Evolutionary conservation across 2,797 vertebrate species (phyloP), one percentile per base, ranked within the genome.

Genomic region (Sebastes diploproa): DNA sequence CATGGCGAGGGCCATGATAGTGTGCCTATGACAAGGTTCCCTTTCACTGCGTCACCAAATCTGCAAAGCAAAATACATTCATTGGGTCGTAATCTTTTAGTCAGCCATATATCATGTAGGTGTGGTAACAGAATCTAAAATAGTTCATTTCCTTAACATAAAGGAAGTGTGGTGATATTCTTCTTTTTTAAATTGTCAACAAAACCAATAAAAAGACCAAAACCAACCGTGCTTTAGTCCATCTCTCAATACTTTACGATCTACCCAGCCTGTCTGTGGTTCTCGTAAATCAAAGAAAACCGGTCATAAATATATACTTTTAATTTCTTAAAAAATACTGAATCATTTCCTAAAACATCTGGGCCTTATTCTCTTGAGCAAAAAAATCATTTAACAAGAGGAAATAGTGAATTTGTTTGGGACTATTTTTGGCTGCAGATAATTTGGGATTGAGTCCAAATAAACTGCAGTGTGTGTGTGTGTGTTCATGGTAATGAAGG

Each of bases 1-100:
- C 98, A 99, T 0, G 98, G 98, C 0, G 98, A 99, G 0, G 98
- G 98, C 98, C 98, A 99, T 1, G 98, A 98, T 66, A 99, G 85
- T 0, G 96, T 97, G 67, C 97, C 98, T 3, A 99, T 98, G 27
- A 99, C 98, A 5, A 99, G 95, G 81, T 98, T 98, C 55, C 97
- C 96, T 80, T 97, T 96, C 72, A 99, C 97, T 0, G 98, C 97
- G 89, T 99, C 98, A 38, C 98, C 98, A 71, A 96, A 98, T 91
- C 97, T 98, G 88, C 16, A 72, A 77, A 0, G 71, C 5, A 67
- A 68, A 79, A 78, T 9, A 16, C 13, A 30, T 63, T 7, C 62
- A 11, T 18, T 8, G 3, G 11, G n/a, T 4, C n/a, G 3, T 7
- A 3, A 4, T 20, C 3, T 18, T 56, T 27, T 22, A 50, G 16